Percentiles rank a stretch among this genome's conserved stretches.
These are phyloP conservation scores for Parnassius glacialis DNA, from an alignment of 2,888 invertebrate species.

Conservation along the genomic window DNA sequence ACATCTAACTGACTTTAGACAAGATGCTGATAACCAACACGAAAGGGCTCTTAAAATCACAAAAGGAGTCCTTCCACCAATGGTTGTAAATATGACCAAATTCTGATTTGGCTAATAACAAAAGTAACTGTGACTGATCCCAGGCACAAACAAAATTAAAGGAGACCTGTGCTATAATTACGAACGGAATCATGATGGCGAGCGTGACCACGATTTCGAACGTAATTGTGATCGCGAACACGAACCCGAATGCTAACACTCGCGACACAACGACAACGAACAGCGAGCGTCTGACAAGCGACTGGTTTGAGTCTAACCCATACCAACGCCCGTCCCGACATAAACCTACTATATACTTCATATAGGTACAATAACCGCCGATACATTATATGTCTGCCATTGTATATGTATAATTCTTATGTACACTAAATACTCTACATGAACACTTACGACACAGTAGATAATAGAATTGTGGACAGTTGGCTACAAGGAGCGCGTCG, in stretches of 20 bases:
- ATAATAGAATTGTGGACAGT: slow-evolving; percentile 71
- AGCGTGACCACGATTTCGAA: slow-evolving; percentile 21
- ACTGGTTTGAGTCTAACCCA: slow-evolving; percentile 29
- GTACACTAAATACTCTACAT: slow-evolving; percentile 69
- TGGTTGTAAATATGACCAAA: too few species aligned
- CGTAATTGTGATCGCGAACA: slow-evolving; percentile 13
- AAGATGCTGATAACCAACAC: too few species aligned
- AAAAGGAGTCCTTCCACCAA: too few species aligned
- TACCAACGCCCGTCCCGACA: slow-evolving; percentile 32
- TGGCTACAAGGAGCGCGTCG: slow-evolving; percentile 60
- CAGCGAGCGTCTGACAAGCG: slow-evolving; percentile 17
- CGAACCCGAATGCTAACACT: slow-evolving; percentile 19
- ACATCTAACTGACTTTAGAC: too few species aligned
- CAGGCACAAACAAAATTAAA: neutral
- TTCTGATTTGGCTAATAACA: neutral
- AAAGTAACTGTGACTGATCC: neutral
- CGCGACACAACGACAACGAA: slow-evolving; percentile 26
- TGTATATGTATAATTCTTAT: slow-evolving; percentile 71
- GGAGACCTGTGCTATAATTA: slow-evolving; percentile 4
- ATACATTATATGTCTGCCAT: slow-evolving; percentile 58
- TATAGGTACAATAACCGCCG: slow-evolving; percentile 43
- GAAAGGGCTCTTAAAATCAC: too few species aligned
- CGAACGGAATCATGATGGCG: slow-evolving; percentile 21
- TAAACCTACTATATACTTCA: slow-evolving; percentile 37
- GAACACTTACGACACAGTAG: slow-evolving; percentile 77